Evolutionary conservation across 37 sponge, comb jelly and placozoan species (phyloP), one percentile per base, ranked within the genome.

Genomic region (Hexactinellida sp.): DNA sequence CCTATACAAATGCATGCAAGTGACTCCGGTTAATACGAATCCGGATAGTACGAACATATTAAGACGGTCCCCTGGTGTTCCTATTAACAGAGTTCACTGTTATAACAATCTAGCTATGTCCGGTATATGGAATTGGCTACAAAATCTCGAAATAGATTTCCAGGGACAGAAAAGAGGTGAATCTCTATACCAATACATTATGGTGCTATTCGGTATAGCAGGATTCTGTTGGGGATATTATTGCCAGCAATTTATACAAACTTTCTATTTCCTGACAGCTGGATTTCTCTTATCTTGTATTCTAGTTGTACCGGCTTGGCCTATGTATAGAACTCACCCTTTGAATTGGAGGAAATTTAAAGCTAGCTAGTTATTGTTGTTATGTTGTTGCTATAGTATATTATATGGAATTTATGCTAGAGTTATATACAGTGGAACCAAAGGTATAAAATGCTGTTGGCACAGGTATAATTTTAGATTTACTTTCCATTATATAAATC

Each of bases 201-300:
- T 97, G 24, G 54, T 93, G 0, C 83, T 94, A 13, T 97, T 97
- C 88, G 94, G 88, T 28, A 92, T 92, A 0, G 98, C 93, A 21
- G 98, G 98, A 0, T 94, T 97, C 91, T 82, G 92, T 0, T 97
- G 98, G 98, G 98, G 98, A 0, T 97, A 90, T 86, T 25, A 90
- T 55, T 93, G 94, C 51, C 92, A 97, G 83, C 94, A 93, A 84
- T 93, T 93, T 38, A 63, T 82, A 23, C 95, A 97, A 86, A 97
- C 98, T 0, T 87, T 96, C 34, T 91, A 91, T 52, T 85, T 96
- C 38, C 82, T 96, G 0, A 91, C 90, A 54, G 94, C 94, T 52
- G 96, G 96, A 36, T 88, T 93, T 37, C 13, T 93, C 0, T 39
- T 96, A 36, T 92, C 94, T 3, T 88, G 90, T 38, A 36, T 96